A percentile compares a stretch with the other conserved stretches of the same genome.
Evolutionary conservation across 2,113 vertebrate species (phyloP).

Genomic region (Actenoides hombroni): DNA sequence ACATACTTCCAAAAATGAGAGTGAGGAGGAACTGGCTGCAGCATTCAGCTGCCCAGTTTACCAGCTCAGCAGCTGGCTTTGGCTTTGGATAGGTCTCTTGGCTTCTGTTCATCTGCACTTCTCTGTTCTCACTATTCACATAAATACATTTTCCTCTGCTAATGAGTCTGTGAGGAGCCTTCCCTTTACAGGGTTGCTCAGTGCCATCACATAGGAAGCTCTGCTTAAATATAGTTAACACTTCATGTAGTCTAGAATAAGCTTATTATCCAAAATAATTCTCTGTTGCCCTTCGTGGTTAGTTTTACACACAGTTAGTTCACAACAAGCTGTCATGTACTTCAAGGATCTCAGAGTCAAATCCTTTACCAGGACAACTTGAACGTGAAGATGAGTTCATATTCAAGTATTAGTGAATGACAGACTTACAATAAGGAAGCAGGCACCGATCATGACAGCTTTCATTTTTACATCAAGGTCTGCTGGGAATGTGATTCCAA

Average conservation of each 20-base stretch:
- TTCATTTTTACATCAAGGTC: constrained; percentile 94
- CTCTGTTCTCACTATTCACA: background rate
- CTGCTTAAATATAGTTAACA: background rate
- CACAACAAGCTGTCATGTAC: background rate
- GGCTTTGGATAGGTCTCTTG: background rate
- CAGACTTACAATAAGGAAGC: constrained; percentile 92
- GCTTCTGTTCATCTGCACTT: background rate
- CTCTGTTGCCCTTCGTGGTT: background rate
- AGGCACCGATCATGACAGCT: constrained; percentile 90
- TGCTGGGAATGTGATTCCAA: constrained; percentile 90
- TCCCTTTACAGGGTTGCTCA: background rate
- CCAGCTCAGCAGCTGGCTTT: background rate
- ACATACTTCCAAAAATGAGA: background rate
- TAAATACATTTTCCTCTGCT: background rate
- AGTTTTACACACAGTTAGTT: background rate
- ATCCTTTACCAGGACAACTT: background rate
- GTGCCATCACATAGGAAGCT: background rate
- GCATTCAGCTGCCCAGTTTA: background rate
- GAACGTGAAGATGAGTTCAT: background rate
- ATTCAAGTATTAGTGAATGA: background rate
- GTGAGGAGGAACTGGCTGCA: background rate
- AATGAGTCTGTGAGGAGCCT: background rate
- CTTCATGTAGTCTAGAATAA: background rate
- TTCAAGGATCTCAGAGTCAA: background rate
- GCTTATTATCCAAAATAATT: background rate